phyloP scores from a whole-genome alignment of 2,113 vertebrate species.

The Bambusicola thoracicus region DNA sequence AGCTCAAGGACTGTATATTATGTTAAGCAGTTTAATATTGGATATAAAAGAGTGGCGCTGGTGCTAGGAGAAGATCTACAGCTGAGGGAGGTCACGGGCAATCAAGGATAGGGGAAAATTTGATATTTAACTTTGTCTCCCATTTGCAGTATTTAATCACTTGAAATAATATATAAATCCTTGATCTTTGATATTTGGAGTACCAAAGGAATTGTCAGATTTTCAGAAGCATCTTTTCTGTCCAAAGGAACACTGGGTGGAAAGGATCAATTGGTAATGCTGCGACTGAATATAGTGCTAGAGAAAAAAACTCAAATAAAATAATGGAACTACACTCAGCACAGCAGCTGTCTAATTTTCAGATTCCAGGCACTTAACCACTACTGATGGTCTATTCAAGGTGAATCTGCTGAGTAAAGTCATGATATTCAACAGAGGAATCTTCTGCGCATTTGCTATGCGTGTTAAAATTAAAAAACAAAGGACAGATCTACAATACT shows the following conservation, averaged over 20 bases:
- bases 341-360: background rate
- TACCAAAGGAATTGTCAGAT: background rate
- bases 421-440: background rate
- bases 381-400: background rate
- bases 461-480: background rate
- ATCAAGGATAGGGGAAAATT: background rate
- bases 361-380: background rate
- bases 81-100: background rate
- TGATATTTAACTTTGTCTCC: slow-evolving; percentile 31
- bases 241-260: background rate
- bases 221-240: slow-evolving; percentile 16
- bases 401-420: background rate
- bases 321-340: background rate
- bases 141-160: slow-evolving; percentile 32
- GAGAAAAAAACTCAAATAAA: background rate
- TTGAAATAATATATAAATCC: slow-evolving; percentile 22
- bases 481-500: background rate
- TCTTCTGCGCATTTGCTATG: background rate
- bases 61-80: background rate
- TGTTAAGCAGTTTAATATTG: slow-evolving; percentile 37
- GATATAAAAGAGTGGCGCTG: background rate
- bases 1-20: slow-evolving; percentile 44
- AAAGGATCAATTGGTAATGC: background rate
- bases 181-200: slow-evolving; percentile 60
- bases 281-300: background rate